Evolutionary conservation across 2,113 vertebrate species (phyloP).

Genomic region (Oceanites oceanicus): DNA sequence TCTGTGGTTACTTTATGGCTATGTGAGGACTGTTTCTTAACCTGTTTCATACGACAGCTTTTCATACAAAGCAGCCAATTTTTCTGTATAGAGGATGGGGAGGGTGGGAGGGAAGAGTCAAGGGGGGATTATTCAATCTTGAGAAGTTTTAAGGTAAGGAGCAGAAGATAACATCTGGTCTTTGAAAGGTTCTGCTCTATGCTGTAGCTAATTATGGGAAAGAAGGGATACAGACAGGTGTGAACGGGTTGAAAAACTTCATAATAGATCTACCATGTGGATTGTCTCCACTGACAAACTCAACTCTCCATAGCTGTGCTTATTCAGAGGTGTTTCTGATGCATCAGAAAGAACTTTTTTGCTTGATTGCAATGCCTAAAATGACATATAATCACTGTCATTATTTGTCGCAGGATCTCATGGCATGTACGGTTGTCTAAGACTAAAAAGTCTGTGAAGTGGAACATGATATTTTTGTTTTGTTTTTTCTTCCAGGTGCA

Average conservation of each 20-base stretch:
- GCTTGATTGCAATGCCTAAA: not conserved
- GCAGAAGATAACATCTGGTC: not conserved
- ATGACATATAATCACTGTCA: not conserved
- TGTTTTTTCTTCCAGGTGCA: slow-evolving; percentile 64
- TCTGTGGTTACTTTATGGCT: not conserved
- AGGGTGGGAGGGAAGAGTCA: not conserved
- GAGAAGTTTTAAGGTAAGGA: not conserved
- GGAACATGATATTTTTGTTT: not conserved
- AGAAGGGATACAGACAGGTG: not conserved
- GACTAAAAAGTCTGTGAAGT: not conserved
- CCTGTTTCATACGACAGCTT: not conserved
- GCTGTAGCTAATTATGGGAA: not conserved
- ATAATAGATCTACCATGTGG: not conserved
- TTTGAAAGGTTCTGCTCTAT: not conserved
- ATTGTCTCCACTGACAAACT: not conserved
- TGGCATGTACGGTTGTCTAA: not conserved
- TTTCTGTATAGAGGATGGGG: not conserved
- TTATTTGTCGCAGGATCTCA: not conserved
- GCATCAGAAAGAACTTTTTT: not conserved
- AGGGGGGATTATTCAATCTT: not conserved
- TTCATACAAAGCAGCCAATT: not conserved
- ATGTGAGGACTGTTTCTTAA: not conserved
- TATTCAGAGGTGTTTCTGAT: not conserved
- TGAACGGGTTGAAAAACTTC: not conserved
- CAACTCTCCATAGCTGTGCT: not conserved